Base-by-base conservation (phyloP, 2,797 vertebrate species). In the Lerista edwardsae region DNA sequence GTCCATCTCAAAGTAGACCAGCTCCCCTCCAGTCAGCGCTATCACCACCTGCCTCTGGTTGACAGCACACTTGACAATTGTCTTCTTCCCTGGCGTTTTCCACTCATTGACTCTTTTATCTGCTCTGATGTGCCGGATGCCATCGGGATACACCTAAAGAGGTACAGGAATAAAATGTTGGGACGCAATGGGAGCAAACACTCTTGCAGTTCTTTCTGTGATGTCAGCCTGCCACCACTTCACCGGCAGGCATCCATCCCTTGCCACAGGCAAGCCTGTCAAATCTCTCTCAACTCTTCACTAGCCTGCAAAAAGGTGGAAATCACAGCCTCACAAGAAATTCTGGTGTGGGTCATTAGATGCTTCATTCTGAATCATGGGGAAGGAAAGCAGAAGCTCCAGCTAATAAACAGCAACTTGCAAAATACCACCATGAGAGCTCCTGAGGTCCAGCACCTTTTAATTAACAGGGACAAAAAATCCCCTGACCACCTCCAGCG, bases 1-100 rank as follows among this genome's bases (percentile, higher is more conserved):
- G 93, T 99, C 99, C 99, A 99, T 99, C 93, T 99, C 98, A 73
- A 99, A 99, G 96, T 99, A 99, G 82, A 99, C 98, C 84, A 99
- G 96, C 84, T 99, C 98, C 79, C 98, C 99, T 88, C 99, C 99
- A 0, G 98, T 99, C 87, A 99, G 95, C 0, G 99, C 99, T 2
- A 99, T 99, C 86, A 99, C 98, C 34, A 99, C 98, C 94, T 99
- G 98, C 75, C 99, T 95, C 95, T 99, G 99, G 94, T 99, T 99
- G 89, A 99, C 99, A 1, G 98, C 99, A 86, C 99, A 99, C 89
- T 99, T 98, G 27, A 98, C 98, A 4, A 99, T 99, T 0, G 98
- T 99, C 92, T 99, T 99, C 89, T 99, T 99, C 7, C 99, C 98
- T 0, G 98, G 98, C 0, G 98, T 99, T 92, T 99, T 99, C 99